These are phyloP conservation scores for Allobates femoralis DNA, from an alignment of 2,797 vertebrate genomes.

Conservation along the genomic window DNA sequence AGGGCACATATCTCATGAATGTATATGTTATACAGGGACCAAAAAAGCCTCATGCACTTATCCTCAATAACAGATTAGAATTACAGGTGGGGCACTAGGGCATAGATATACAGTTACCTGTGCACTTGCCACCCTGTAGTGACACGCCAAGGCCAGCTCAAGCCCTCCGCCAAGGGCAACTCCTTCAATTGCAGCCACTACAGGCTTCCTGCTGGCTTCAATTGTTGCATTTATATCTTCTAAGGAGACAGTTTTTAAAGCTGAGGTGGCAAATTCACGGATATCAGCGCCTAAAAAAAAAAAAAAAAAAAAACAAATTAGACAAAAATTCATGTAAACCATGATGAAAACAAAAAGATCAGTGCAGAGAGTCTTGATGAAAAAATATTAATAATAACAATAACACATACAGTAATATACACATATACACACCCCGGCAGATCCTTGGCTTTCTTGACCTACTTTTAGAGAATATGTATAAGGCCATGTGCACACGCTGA, in stretches of 20 bases:
- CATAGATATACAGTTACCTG: slow-evolving; percentile 74
- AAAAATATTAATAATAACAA: too few relatives aligned
- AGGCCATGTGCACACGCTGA: too few relatives aligned
- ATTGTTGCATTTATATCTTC: slow-evolving; percentile 78
- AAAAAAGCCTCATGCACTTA: too few relatives aligned
- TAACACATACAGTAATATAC: too few relatives aligned
- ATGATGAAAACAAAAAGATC: not conserved
- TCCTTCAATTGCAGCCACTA: slow-evolving; percentile 91
- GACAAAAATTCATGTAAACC: too few relatives aligned
- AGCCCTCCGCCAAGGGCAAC: slow-evolving; percentile 89
- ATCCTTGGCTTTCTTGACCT: too few relatives aligned
- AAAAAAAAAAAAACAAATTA: not conserved
- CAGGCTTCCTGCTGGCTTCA: slow-evolving; percentile 83
- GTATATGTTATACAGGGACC: too few relatives aligned
- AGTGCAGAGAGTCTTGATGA: too few relatives aligned
- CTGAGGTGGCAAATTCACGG: slow-evolving; percentile 73
- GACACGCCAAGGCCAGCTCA: slow-evolving; percentile 89
- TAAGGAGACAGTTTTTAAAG: slow-evolving; percentile 63
- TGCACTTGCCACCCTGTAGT: slow-evolving; percentile 86
- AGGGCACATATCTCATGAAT: too few relatives aligned
- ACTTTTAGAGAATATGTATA: too few relatives aligned
- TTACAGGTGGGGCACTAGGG: not conserved
- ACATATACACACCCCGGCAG: too few relatives aligned
- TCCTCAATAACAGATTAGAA: too few relatives aligned
- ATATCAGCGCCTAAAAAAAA: slow-evolving; percentile 86